Base-by-base conservation (phyloP, 2,113 vertebrate genomes). In the Pseudonaja textilis region DNA sequence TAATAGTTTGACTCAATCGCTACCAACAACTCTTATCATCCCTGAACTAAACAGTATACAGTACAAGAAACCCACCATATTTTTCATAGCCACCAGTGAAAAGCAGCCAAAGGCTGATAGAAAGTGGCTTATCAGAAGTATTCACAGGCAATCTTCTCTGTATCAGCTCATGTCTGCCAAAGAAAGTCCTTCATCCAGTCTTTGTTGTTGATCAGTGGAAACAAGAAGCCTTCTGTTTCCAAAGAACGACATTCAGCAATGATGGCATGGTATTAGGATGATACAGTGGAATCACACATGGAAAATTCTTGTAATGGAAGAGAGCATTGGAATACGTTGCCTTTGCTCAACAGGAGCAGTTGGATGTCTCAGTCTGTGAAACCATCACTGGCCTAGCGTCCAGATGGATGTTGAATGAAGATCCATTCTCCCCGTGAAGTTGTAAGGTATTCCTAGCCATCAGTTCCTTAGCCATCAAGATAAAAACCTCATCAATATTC, bases 401-500 rank as follows among this genome's bases (percentile, higher is more conserved):
- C 56, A 97, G 96, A 20, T 93, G 95, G 87, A 98, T 91, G 94
- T 95, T 95, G 91, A 96, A 96, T 0, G 94, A 94, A 34, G 89
- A 39, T 88, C 45, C 47, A 3, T 94, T 96, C 57, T 98, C 98
- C 12, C 96, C 96, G 0, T 96, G 96, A 42, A 97, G 96, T 91
- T 97, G 97, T 91, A 98, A 96, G 57, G 98, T 98, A 69, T 98
- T 98, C 45, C 97, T 94, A 16, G 96, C 97, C 90, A 95, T 98
- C 69, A 97, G 96, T 97, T 97, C 98, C 57, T 96, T 97, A 11
- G 98, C 98, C 98, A 99, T 98, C 85, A 98, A 94, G 0, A 91
- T 42, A 23, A 99, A 99, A 52, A 98, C 98, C 89, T 98, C 97
- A 0, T 98, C 97, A 26, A 99, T 96, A 94, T 98, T 98, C 90